Conservation (phyloP, 2,113 vertebrate genomes). For the Melanocharis versteri region DNA sequence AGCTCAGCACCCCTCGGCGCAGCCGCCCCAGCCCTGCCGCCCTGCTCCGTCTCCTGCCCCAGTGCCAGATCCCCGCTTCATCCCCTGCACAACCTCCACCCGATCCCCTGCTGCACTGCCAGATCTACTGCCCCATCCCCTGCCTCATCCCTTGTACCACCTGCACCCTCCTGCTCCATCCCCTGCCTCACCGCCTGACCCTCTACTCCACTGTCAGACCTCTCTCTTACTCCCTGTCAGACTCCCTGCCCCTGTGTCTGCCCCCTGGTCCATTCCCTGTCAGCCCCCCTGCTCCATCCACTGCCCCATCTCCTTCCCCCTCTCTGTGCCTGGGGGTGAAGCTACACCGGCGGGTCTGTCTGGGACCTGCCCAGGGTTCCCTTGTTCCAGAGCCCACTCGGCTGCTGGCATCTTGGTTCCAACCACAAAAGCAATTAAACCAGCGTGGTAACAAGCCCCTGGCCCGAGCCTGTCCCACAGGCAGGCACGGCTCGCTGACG, state of each 20-base stretch:
- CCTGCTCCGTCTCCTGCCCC: not conserved
- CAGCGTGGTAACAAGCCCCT: rapidly evolving
- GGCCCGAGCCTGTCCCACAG: rapidly evolving
- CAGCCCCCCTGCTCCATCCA: not conserved
- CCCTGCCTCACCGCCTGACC: not conserved
- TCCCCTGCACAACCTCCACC: not conserved
- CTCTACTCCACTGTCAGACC: not conserved
- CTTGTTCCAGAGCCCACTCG: not conserved
- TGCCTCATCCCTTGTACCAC: no score
- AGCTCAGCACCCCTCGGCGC: not conserved
- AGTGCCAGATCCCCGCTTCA: no score
- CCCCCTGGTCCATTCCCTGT: not conserved
- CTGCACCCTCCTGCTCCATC: not conserved
- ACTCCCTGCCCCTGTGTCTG: not conserved
- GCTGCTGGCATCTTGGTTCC: not conserved
- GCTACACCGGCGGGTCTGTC: not conserved
- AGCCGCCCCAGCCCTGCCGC: not conserved
- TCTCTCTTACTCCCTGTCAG: not conserved
- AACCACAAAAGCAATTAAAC: not conserved
- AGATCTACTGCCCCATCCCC: not conserved
- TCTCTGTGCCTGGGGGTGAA: not conserved
- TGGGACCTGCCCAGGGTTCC: not conserved
- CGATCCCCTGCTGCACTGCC: no score
- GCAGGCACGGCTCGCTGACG: rapidly evolving
- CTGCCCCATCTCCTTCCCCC: not conserved